Evolutionary conservation across 2,888 invertebrate species (phyloP).

Genomic region (Odiellus spinosus): DNA sequence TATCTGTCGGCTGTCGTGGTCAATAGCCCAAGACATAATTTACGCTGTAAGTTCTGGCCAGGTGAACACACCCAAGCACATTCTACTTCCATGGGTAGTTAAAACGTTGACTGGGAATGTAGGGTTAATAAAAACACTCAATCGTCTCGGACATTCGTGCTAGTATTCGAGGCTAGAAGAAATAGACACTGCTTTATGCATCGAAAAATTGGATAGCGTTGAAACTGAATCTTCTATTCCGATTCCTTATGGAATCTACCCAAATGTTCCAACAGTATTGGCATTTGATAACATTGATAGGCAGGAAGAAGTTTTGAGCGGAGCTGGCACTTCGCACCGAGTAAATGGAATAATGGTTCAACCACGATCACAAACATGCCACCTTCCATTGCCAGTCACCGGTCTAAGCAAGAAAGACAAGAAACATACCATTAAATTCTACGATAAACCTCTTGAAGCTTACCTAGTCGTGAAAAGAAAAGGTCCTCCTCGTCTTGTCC

Average conservation of each 20-base stretch:
- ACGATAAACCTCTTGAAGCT: neutral
- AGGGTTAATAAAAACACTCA: neutral
- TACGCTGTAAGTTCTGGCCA: neutral
- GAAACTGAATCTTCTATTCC: neutral
- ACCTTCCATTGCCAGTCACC: constrained; percentile 4
- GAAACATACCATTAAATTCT: neutral
- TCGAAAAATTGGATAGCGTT: neutral
- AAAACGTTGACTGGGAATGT: neutral
- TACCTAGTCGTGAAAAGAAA: neutral
- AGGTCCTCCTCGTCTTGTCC: neutral
- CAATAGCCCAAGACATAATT: neutral
- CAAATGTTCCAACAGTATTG: constrained; percentile 11
- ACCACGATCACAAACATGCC: constrained; percentile 6
- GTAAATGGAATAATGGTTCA: constrained; percentile 20
- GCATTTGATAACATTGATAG: constrained; percentile 21
- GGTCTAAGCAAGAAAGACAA: neutral
- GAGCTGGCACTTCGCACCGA: constrained; percentile 17
- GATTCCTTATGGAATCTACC: constrained; percentile 11
- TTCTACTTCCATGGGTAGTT: neutral
- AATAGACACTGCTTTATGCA: neutral
- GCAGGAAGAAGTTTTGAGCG: constrained; percentile 17
- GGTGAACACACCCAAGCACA: neutral
- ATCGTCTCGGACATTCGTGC: neutral
- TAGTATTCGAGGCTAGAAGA: neutral
- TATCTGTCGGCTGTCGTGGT: neutral